phyloP scores from a whole-genome alignment of 2,888 invertebrate species.

The Caradrina kadenii region DNA sequence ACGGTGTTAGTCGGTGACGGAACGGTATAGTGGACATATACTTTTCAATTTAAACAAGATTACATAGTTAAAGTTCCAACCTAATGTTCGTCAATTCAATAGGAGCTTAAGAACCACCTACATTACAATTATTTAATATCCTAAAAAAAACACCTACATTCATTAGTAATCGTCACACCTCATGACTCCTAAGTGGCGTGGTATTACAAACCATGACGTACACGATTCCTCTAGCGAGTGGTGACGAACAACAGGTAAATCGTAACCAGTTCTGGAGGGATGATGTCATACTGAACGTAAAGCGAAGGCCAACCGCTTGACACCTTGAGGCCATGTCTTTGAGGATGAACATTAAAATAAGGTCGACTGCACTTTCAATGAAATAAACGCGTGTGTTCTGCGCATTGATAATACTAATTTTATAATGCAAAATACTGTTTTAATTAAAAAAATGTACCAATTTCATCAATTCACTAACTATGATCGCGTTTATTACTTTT shows the following conservation, averaged over 20 bases:
- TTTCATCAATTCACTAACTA: too few relatives aligned
- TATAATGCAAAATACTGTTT: background rate
- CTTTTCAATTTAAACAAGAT: too few relatives aligned
- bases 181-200: constrained; percentile 24
- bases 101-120: background rate
- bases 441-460: too few relatives aligned
- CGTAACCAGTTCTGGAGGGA: constrained; percentile 53
- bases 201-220: constrained; percentile 50
- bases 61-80: background rate
- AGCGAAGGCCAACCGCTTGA: constrained; percentile 68
- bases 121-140: background rate
- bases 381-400: constrained; percentile 2
- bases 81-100: background rate
- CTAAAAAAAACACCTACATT: constrained; percentile 1
- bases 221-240: constrained; percentile 32
- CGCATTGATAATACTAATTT: background rate
- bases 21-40: too few relatives aligned
- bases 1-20: too few relatives aligned
- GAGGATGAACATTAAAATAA: constrained; percentile 60
- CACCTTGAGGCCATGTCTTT: constrained; percentile 70
- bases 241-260: constrained; percentile 61
- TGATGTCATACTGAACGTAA: constrained; percentile 75
- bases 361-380: constrained; percentile 58
- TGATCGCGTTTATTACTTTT: too few relatives aligned
- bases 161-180: constrained; percentile 21